Evolutionary conservation across 2,113 vertebrate species (phyloP).

Genomic region (Pyrgilauda ruficollis): DNA sequence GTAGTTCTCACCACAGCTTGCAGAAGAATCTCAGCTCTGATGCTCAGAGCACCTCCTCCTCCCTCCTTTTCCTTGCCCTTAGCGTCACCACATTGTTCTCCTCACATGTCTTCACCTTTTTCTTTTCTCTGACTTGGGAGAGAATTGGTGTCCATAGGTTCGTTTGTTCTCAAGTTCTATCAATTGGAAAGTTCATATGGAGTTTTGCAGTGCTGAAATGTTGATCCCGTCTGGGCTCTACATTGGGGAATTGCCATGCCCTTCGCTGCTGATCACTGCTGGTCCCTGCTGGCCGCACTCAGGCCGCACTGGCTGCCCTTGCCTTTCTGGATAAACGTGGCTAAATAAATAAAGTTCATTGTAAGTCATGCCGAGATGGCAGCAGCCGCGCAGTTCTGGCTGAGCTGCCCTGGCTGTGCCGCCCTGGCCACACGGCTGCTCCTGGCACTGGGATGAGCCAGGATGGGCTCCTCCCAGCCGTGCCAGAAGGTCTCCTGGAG

Average conservation of each 20-base stretch:
- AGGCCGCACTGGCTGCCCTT: background rate
- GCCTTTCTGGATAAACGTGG: background rate
- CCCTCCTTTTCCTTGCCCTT: background rate
- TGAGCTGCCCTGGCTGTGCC: background rate
- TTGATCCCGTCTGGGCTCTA: background rate
- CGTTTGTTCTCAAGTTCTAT: background rate
- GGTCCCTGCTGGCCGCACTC: no score
- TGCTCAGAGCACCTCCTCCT: rapidly evolving
- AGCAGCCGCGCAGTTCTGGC: background rate
- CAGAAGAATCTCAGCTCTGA: background rate
- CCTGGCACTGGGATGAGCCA: rapidly evolving
- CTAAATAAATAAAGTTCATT: background rate
- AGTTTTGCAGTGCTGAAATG: background rate
- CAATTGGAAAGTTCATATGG: background rate
- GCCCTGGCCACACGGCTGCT: background rate
- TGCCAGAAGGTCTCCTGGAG: background rate
- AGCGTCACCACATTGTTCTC: background rate
- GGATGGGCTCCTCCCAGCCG: background rate
- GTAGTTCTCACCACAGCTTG: background rate
- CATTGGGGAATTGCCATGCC: background rate
- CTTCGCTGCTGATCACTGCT: background rate
- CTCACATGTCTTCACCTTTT: background rate
- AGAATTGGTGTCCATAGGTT: background rate
- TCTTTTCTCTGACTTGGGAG: background rate
- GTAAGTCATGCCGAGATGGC: background rate